phyloP scores from a whole-genome alignment of 2,113 vertebrate species.

The Dromaius novaehollandiae region DNA sequence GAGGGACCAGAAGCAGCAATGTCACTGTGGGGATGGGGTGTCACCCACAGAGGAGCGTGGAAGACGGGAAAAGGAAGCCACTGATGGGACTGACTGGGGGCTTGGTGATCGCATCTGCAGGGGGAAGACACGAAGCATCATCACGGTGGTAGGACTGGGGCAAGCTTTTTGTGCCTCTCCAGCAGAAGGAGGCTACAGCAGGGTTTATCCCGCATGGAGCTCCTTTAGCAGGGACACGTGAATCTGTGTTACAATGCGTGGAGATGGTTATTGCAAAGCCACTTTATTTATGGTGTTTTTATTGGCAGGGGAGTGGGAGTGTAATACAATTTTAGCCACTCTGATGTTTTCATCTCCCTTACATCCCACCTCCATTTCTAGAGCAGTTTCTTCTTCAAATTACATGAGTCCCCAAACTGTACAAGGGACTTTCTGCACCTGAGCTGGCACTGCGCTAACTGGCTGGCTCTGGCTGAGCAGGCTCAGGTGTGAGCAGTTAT shows the following conservation, averaged over 20 bases:
- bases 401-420: neutral
- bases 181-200: neutral
- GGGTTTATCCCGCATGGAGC: slow-evolving; percentile 36
- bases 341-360: slow-evolving; percentile 63
- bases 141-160: neutral
- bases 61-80: neutral
- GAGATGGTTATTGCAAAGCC: slow-evolving; percentile 67
- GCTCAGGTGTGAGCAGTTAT: neutral
- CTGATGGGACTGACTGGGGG: neutral
- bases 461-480: neutral
- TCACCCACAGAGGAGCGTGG: neutral
- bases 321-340: slow-evolving; percentile 72
- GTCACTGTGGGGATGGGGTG: neutral
- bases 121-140: neutral
- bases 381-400: slow-evolving; percentile 18
- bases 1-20: neutral
- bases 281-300: slow-evolving; percentile 71
- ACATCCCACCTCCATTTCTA: slow-evolving; percentile 60
- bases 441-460: neutral
- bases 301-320: slow-evolving; percentile 73
- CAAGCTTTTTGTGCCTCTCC: neutral
- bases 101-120: neutral
- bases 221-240: slow-evolving; percentile 43
- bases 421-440: slow-evolving; percentile 23
- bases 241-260: slow-evolving; percentile 38